A percentile compares a stretch with the other conserved stretches of the same genome.
phyloP scores from a whole-genome alignment of 2,113 vertebrate species.

The Ornithorhynchus anatinus region DNA sequence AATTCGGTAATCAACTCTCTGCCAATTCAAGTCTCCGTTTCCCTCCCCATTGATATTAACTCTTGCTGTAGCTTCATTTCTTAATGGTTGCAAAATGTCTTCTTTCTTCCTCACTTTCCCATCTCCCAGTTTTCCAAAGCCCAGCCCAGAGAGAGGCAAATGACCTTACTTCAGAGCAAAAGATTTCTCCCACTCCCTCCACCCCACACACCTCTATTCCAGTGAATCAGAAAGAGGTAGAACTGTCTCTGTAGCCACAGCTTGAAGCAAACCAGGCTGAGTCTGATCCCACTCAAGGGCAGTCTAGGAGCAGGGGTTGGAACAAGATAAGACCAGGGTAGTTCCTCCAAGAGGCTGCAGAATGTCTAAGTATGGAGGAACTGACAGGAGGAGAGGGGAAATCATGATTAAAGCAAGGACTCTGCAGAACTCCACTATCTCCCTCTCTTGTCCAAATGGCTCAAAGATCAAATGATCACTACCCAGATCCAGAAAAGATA shows the following conservation, averaged over 20 bases:
- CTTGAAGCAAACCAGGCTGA: too few species aligned
- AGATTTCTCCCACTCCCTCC: too few species aligned
- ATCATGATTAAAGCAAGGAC: neutral
- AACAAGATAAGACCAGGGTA: neutral
- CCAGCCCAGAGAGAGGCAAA: too few species aligned
- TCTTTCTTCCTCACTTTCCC: neutral
- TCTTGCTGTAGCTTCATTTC: neutral
- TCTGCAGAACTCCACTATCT: too few species aligned
- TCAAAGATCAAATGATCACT: neutral
- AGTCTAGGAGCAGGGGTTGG: neutral
- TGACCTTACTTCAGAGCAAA: too few species aligned
- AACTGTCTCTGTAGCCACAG: too few species aligned
- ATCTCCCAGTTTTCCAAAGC: neutral
- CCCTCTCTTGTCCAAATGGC: neutral
- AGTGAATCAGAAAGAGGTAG: too few species aligned
- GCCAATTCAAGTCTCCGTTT: neutral
- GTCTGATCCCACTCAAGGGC: neutral
- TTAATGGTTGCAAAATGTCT: neutral
- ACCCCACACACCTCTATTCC: too few species aligned
- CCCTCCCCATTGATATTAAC: neutral
- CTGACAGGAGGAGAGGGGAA: neutral
- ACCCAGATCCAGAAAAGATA: rapidly evolving
- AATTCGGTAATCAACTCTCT: neutral
- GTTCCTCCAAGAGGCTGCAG: neutral
- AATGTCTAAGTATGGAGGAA: neutral